Conservation (phyloP, 2,113 vertebrate genomes). For the Nematolebias whitei region DNA sequence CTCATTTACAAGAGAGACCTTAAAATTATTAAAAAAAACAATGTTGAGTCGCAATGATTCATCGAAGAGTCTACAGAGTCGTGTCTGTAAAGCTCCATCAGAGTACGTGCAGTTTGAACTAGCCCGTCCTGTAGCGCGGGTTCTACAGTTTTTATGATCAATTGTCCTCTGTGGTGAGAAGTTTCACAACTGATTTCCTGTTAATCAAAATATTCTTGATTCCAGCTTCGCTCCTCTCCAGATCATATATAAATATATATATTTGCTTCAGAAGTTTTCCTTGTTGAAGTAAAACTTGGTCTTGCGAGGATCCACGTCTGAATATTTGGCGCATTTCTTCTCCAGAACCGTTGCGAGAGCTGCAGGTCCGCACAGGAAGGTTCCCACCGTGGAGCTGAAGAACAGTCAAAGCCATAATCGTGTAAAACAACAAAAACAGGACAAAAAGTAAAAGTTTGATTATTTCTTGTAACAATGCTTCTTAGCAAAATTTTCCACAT, state of each 20-base stretch:
- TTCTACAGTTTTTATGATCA: background rate
- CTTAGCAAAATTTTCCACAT: too few species aligned
- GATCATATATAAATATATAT: too few species aligned
- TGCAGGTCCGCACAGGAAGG: constrained; percentile 87
- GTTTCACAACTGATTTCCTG: background rate
- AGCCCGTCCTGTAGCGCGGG: background rate
- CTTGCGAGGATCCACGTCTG: constrained; percentile 89
- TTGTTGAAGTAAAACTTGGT: constrained; percentile 96
- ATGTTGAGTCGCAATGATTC: background rate
- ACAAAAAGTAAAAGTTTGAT: too few species aligned
- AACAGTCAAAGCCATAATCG: too few species aligned
- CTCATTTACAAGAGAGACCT: too few species aligned
- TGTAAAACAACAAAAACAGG: too few species aligned
- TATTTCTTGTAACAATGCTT: too few species aligned
- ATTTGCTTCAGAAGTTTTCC: constrained; percentile 91
- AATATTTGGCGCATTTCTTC: constrained; percentile 85
- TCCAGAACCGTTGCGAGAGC: constrained; percentile 80
- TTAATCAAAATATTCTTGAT: too few species aligned
- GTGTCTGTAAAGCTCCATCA: too few species aligned
- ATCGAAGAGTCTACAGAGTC: too few species aligned
- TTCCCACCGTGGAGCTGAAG: constrained; percentile 85
- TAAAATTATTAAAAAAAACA: background rate
- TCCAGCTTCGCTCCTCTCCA: background rate
- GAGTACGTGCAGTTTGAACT: background rate
- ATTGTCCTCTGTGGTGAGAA: background rate